Conservation (phyloP, 2,113 vertebrate genomes). For the Psittacara wagleri region DNA sequence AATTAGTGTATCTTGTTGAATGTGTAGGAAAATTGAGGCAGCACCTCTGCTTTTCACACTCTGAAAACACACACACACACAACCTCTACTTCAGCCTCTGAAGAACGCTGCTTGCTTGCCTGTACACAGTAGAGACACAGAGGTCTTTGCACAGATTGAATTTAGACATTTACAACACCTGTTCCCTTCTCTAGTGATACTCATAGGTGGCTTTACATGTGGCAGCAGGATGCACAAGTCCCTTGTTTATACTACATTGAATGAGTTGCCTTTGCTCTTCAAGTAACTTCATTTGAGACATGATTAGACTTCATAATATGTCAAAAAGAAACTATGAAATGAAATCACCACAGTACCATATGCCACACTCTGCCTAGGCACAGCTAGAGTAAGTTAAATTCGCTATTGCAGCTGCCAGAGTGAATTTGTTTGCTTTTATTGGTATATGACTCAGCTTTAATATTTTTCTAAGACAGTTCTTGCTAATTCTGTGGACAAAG, state of each 20-base stretch:
- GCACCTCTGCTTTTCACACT: not conserved
- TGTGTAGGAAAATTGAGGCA: not conserved
- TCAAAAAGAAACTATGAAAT: slow-evolving; percentile 34
- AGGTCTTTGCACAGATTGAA: not conserved
- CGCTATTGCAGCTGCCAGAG: slow-evolving; percentile 19
- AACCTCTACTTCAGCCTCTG: not conserved
- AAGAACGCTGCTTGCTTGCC: not conserved
- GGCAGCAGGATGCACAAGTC: not conserved
- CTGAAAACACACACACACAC: not conserved
- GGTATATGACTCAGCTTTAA: slow-evolving; percentile 35
- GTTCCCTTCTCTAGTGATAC: not conserved
- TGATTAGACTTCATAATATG: not conserved
- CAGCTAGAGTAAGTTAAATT: slow-evolving; percentile 18
- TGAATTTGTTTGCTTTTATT: slow-evolving; percentile 54
- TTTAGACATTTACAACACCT: not conserved
- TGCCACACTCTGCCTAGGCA: not conserved
- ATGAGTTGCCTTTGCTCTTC: slow-evolving; percentile 1
- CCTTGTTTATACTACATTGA: not conserved
- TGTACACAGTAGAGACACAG: not conserved
- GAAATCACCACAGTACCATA: slow-evolving; percentile 29
- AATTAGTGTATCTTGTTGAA: not conserved
- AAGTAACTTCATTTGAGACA: not conserved
- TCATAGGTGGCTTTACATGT: not conserved
- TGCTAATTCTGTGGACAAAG: not conserved
- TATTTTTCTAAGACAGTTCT: slow-evolving; percentile 35